Evolutionary conservation across 2,113 vertebrate species (phyloP), one percentile per base, ranked within the genome.

Genomic region (Python bivittatus): DNA sequence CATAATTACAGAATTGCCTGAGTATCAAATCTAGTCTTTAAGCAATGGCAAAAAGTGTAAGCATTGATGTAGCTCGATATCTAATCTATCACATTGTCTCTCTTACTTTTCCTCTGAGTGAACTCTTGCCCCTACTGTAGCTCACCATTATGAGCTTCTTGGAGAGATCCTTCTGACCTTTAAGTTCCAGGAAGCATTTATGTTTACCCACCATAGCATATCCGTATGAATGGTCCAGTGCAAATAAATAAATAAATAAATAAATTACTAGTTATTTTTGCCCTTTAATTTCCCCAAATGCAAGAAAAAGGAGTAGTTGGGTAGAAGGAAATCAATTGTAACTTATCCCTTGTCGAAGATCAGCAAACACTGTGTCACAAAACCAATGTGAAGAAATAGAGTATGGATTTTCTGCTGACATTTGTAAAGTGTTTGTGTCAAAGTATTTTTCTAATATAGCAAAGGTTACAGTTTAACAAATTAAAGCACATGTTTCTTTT

Each of bases 331-430:
- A 98, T 98, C 98, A 98, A 98, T 98, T 64, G 94, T 92, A 97
- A 97, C 96, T 97, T 97, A 97, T 97, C 97, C 97, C 97, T 97
- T 96, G 97, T 98, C 17, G 96, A 98, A 96, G 97, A 97, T 97
- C 96, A 97, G 97, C 96, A 98, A 97, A 97, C 94, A 97, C 58
- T 91, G 85, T 98, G 98, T 98, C 98, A 97, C 97, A 98, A 97
- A 98, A 97, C 97, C 97, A 97, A 97, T 97, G 97, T 97, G 96
- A 96, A 98, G 97, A 97, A 98, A 98, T 98, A 94, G 97, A 97
- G 94, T 98, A 98, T 98, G 91, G 98, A 98, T 98, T 98, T 98
- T 97, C 96, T 97, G 96, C 97, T 98, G 97, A 97, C 97, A 98
- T 98, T 98, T 98, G 97, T 98, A 98, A 98, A 98, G 96, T 97